Conservation (phyloP, 2,888 invertebrate species). For the Sarcophaga carnaria region DNA sequence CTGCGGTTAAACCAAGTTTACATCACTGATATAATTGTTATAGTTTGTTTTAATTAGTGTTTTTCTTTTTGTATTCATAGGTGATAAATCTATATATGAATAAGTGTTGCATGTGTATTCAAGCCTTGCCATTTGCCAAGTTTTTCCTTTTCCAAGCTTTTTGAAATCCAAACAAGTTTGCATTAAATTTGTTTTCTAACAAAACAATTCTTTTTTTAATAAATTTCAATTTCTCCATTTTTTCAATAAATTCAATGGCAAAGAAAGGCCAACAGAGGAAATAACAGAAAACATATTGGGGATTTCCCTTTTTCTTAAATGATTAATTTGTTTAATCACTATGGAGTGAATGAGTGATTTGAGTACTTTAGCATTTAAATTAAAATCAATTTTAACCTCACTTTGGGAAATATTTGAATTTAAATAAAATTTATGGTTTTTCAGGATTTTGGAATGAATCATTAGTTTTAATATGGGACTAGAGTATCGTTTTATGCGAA, state of each 20-base stretch:
- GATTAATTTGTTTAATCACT: neutral
- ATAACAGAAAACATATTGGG: neutral
- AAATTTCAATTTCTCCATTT: too few relatives aligned
- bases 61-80: constrained; percentile 11
- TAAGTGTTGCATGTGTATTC: neutral
- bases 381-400: constrained; percentile 6
- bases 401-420: neutral
- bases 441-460: too few relatives aligned
- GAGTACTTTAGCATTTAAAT: constrained; percentile 6
- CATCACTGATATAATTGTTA: neutral
- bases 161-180: too few relatives aligned
- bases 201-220: too few relatives aligned
- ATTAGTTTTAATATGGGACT: too few relatives aligned
- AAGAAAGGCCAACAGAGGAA: too few relatives aligned
- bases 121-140: neutral
- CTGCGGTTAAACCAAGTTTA: too few relatives aligned
- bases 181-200: too few relatives aligned
- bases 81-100: neutral
- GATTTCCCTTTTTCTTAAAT: constrained; percentile 1
- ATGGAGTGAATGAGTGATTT: neutral
- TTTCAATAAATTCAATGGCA: too few relatives aligned
- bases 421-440: too few relatives aligned
- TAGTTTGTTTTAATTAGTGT: neutral
- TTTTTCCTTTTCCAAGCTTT: too few relatives aligned
- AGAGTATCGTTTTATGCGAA: too few relatives aligned